phyloP scores from a whole-genome alignment of 2,888 invertebrate species.

The Cerceris rybyensis region DNA sequence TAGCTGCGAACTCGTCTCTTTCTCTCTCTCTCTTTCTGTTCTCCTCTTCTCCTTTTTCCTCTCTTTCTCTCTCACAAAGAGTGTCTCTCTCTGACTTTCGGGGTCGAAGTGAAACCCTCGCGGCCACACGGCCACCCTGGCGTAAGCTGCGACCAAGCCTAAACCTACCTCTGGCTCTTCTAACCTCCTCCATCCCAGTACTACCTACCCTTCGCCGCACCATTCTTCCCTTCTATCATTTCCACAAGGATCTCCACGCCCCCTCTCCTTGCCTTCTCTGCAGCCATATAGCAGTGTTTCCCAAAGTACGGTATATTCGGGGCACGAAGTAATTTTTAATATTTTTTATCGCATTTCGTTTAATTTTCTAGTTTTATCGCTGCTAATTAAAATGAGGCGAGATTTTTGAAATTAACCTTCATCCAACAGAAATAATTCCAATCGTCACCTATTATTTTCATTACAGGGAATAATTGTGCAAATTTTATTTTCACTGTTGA shows the following conservation, averaged over 20 bases:
- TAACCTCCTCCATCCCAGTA: conserved; percentile 47
- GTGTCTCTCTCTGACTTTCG: conserved; percentile 56
- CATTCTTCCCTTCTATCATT: conserved; percentile 9
- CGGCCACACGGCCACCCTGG: conserved; percentile 63
- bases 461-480: too few relatives aligned
- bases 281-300: too few relatives aligned
- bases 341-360: too few relatives aligned
- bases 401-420: too few relatives aligned
- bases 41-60: conserved; percentile 37
- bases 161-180: conserved; percentile 62
- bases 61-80: conserved; percentile 19
- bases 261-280: not conserved
- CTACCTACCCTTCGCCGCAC: conserved; percentile 42
- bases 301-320: too few relatives aligned
- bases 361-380: too few relatives aligned
- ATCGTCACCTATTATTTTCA: too few relatives aligned
- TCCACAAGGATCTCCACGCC: not conserved
- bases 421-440: too few relatives aligned
- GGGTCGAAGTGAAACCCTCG: conserved; percentile 73
- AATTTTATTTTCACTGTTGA: too few relatives aligned
- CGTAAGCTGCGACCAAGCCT: conserved; percentile 73
- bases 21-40: conserved; percentile 41
- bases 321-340: too few relatives aligned
- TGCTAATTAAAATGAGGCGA: too few relatives aligned
- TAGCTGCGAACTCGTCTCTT: conserved; percentile 75